Evolutionary conservation across 2,888 invertebrate species (phyloP).

Genomic region (Cactoblastis cactorum): DNA sequence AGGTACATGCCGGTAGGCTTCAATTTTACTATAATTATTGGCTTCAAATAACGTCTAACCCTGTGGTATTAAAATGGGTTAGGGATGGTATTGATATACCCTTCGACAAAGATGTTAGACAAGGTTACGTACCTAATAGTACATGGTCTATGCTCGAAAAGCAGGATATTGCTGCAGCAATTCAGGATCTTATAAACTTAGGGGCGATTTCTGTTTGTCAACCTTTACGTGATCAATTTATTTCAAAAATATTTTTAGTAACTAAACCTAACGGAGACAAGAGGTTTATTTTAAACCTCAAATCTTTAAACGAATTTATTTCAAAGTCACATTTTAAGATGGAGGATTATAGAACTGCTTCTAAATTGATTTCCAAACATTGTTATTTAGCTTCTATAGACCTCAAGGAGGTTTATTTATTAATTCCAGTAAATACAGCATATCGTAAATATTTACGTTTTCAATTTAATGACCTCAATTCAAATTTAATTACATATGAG

Average conservation of each 20-base stretch:
- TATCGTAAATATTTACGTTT: constrained; percentile 14
- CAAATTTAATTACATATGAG: constrained; percentile 13
- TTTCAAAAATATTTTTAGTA: constrained; percentile 20
- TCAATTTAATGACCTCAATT: background rate
- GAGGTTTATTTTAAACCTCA: constrained; percentile 22
- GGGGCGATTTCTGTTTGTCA: constrained; percentile 5
- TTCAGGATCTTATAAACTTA: background rate
- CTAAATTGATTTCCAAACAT: constrained; percentile 13
- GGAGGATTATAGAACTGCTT: constrained; percentile 20
- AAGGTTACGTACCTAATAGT: background rate
- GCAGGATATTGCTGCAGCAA: background rate
- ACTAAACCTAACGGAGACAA: constrained; percentile 22
- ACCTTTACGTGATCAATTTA: constrained; percentile 6
- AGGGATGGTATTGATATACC: background rate
- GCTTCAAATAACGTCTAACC: background rate
- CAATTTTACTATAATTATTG: background rate
- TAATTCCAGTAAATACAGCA: background rate
- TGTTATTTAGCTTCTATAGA: constrained; percentile 16
- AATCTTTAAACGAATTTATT: constrained; percentile 22
- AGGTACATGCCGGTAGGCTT: background rate
- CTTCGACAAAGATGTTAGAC: background rate
- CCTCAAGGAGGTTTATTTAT: constrained; percentile 9
- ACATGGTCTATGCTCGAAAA: background rate
- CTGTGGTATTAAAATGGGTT: background rate
- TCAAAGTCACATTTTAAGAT: constrained; percentile 23